Evolutionary conservation across 1,140 invertebrate species (phyloP), one percentile per base, ranked within the genome.

Genomic region (Bombus confusus): DNA sequence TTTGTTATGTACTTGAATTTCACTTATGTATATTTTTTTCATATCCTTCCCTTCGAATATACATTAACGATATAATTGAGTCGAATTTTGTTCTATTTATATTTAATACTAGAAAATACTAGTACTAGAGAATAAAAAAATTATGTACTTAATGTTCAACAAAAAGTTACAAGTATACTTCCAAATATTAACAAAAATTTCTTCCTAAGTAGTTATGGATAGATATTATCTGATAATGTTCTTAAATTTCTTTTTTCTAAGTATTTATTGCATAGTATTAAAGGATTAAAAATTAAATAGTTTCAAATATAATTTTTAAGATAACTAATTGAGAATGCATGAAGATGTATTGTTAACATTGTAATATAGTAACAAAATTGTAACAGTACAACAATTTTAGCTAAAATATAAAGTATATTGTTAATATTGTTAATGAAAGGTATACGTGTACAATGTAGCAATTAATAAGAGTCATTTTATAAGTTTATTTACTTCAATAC

Each of bases 401-500:
- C n/a, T 73, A 66, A 10, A 41, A 52, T 39, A 34, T 75, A 34
- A 59, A 52, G 47, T 52, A 52, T 22, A 52, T 52, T 52, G 18
- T 52, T 52, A 52, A 52, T 52, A 52, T 76, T 15, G 15, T 62
- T 41, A 57, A 68, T 71, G 22, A 39, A 31, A 71, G 22, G 31
- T 66, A 31, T 41, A 43, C 47, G n/a, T 62, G 31, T 78, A 72
- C 59, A 84, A 88, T 78, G 80, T 73, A 78, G 89, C 66, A 80
- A 78, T 90, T 87, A 91, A 87, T 93, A 93, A 94, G 92, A 79
- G 41, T 73, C 92, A 92, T 90, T 93, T 91, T 91, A 89, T 91
- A 92, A 94, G 93, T 94, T 94, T 94, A 94, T 94, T 95, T 94
- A 92, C 88, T 93, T 93, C 93, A 92, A 94, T 94, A 94, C 93